phyloP scores from a whole-genome alignment of 2,797 vertebrate genomes.

The Florisuga fusca region DNA sequence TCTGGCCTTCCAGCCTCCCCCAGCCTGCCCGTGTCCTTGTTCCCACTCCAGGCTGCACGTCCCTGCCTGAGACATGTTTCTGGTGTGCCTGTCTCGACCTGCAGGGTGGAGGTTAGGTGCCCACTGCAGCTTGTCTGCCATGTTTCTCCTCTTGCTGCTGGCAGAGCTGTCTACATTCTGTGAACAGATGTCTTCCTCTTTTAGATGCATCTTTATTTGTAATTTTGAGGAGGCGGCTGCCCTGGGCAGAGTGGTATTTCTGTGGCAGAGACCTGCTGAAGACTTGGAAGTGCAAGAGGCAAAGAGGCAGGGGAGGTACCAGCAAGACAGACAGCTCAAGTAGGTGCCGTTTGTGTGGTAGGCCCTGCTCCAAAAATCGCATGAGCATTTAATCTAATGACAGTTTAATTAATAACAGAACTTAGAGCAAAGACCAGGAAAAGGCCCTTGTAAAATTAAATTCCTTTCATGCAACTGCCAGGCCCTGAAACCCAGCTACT shows the following conservation, averaged over 20 bases:
- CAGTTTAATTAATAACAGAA: neutral
- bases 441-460: neutral
- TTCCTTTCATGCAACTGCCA: neutral
- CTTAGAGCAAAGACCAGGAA: neutral
- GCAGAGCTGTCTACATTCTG: neutral
- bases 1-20: neutral
- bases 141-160: neutral
- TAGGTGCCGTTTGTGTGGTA: neutral
- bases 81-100: accelerated
- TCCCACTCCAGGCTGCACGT: neutral
- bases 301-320: neutral
- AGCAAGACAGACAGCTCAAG: accelerated
- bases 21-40: accelerated
- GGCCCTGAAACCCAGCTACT: neutral
- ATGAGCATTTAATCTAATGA: neutral
- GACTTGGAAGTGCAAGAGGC: accelerated
- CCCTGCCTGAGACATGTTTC: neutral
- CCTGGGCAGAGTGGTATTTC: neutral
- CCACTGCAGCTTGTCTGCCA: too few relatives aligned
- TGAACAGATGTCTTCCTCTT: neutral
- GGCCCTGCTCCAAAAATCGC: neutral
- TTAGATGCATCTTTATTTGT: neutral
- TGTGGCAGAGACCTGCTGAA: neutral
- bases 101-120: neutral
- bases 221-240: neutral